Conservation (phyloP, 2,113 vertebrate genomes). For the Sinocyclocheilus grahami region DNA sequence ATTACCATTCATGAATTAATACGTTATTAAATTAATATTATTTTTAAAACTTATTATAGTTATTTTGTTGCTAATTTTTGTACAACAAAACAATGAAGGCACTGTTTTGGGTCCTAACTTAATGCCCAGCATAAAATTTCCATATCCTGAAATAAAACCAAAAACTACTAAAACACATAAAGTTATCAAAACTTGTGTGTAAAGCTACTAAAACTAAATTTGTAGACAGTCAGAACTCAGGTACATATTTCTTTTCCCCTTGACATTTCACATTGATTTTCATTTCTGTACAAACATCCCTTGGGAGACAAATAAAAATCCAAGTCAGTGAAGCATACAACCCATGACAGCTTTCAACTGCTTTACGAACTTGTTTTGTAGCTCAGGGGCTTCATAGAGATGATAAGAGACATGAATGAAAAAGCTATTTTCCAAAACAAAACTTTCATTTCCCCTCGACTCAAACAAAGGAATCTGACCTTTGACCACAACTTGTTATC, state of each 20-base stretch:
- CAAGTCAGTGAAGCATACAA: conserved; percentile 35
- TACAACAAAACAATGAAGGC: background rate
- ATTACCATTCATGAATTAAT: no score
- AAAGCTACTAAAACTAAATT: conserved; percentile 22
- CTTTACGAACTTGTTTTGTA: conserved; percentile 38
- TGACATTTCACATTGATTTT: conserved; percentile 45
- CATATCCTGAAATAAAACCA: conserved; percentile 19
- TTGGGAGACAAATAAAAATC: conserved; percentile 51
- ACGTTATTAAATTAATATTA: background rate
- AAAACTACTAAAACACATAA: background rate
- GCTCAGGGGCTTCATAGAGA: conserved; percentile 43
- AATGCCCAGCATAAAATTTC: background rate
- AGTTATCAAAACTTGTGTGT: background rate
- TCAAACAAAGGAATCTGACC: conserved; percentile 49
- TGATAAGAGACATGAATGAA: conserved; percentile 44
- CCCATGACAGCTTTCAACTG: conserved; percentile 36
- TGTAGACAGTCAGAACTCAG: conserved; percentile 41
- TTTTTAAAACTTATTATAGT: no score
- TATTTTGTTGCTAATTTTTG: background rate
- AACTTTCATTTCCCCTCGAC: conserved; percentile 46
- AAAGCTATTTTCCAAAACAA: conserved; percentile 34
- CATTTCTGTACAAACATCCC: conserved; percentile 55
- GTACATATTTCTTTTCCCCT: conserved; percentile 50
- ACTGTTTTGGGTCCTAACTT: background rate
- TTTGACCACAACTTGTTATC: conserved; percentile 48